These are phyloP conservation scores for Chiloscyllium punctatum DNA, from an alignment of 2,797 vertebrate genomes.

Conservation along the genomic window DNA sequence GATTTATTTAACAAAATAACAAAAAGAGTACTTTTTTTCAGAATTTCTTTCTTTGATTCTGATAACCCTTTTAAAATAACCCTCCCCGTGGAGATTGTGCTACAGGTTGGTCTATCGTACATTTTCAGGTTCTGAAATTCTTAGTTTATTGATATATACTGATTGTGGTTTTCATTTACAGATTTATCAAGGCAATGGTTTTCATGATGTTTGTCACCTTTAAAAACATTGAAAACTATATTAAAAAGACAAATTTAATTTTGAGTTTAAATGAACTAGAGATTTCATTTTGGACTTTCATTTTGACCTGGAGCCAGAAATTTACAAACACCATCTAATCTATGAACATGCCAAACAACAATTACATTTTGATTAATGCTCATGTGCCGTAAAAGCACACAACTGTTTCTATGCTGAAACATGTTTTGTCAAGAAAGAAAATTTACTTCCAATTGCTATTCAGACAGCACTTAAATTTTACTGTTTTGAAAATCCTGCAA, in stretches of 20 bases:
- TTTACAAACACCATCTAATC: not conserved
- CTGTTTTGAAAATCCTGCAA: not conserved
- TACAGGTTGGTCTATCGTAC: not conserved
- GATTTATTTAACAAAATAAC: not conserved
- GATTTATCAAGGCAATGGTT: not conserved
- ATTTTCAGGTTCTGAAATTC: not conserved
- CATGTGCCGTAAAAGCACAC: not conserved
- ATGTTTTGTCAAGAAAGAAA: not conserved
- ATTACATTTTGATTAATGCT: not conserved
- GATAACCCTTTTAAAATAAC: not conserved
- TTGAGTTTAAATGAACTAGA: not conserved
- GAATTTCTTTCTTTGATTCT: not conserved
- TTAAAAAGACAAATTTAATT: not conserved
- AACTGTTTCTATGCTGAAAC: not conserved
- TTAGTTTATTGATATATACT: not conserved
- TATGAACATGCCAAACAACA: not conserved
- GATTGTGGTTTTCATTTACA: not conserved
- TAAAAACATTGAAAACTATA: not conserved
- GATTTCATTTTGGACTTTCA: not conserved
- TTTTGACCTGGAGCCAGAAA: not conserved
- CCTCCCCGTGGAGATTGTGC: not conserved
- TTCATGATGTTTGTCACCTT: not conserved
- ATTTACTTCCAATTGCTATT: not conserved
- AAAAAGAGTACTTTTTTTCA: not conserved
- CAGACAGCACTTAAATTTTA: not conserved